phyloP scores from a whole-genome alignment of 2,888 invertebrate genomes.

The Rhaphigaster nebulosa region DNA sequence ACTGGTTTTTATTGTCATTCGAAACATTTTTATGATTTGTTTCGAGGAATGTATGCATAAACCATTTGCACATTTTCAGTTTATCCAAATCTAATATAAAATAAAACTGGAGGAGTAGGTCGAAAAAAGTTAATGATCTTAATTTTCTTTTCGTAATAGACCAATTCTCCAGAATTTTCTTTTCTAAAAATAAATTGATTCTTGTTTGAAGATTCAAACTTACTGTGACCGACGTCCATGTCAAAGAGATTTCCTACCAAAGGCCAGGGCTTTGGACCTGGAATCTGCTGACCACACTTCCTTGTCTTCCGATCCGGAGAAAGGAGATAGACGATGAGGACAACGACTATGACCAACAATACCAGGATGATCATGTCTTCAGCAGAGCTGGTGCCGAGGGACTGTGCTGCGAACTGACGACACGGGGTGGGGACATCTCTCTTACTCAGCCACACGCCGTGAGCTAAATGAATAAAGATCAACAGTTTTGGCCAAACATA shows the following conservation, averaged over 20 bases:
- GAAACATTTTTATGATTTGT: too few species aligned
- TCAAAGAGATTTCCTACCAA: constrained; percentile 58
- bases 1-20: too few species aligned
- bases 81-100: too few species aligned
- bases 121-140: too few species aligned
- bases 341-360: background rate
- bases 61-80: too few species aligned
- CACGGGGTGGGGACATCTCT: background rate
- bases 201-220: background rate
- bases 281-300: constrained; percentile 48
- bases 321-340: constrained; percentile 16
- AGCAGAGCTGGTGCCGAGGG: background rate
- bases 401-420: background rate
- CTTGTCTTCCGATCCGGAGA: constrained; percentile 40
- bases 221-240: constrained; percentile 27
- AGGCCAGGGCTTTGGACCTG: constrained; percentile 58
- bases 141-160: too few species aligned
- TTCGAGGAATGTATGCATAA: too few species aligned
- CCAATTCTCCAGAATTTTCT: background rate
- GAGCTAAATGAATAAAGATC: too few species aligned
- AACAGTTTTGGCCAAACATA: background rate
- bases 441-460: background rate
- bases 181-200: background rate
- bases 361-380: background rate
- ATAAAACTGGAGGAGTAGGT: too few species aligned